Base-by-base conservation (phyloP, 2,888 invertebrate genomes). In the Lasioglossum vierecki region DNA sequence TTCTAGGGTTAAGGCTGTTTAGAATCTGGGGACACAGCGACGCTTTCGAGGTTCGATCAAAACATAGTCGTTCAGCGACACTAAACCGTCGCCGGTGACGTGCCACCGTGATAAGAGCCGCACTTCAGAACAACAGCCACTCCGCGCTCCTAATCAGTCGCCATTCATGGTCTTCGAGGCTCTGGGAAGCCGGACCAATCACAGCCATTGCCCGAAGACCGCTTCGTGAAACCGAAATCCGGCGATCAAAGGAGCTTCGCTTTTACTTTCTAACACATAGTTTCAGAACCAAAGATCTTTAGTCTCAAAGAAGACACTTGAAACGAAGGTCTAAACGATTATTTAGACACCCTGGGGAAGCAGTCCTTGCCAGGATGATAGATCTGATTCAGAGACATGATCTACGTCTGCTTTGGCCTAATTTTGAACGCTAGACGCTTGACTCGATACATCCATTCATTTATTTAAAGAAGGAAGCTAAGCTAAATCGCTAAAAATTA, bases 131-230 rank as follows among this genome's bases (percentile, higher is more conserved):
- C 63, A 85, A 85, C 82, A 83, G 74, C 82, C 88, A 76, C 88
- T 87, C 80, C 75, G 70, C 41, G 76, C 86, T 89, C 81, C 87
- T 91, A 92, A 92, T 92, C 91, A 92, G 87, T 80, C 82, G 76
- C 87, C 81, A 92, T 92, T 92, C 92, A 92, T 35, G 63, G 63
- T 30, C 30, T 63, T 15, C 30, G 63, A 63, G 63, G 63, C 63
- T 18, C 63, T 13, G 63, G 18, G 30, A 63, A 30, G 15, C 63
- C 63, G 63, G 63, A 30, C 30, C 63, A 63, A 63, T 63, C 63
- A 30, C 30, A 15, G n/a, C 30, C 15, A 30, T 35, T 18, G 63
- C 30, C 30, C 63, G 15, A 63, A 30, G 15, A 63, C 63, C 63
- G 63, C 63, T 63, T 30, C 63, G 30, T 63, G 30, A 63, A 30